Evolutionary conservation across 2,113 vertebrate species (phyloP).

Genomic region (Alosa alosa): DNA sequence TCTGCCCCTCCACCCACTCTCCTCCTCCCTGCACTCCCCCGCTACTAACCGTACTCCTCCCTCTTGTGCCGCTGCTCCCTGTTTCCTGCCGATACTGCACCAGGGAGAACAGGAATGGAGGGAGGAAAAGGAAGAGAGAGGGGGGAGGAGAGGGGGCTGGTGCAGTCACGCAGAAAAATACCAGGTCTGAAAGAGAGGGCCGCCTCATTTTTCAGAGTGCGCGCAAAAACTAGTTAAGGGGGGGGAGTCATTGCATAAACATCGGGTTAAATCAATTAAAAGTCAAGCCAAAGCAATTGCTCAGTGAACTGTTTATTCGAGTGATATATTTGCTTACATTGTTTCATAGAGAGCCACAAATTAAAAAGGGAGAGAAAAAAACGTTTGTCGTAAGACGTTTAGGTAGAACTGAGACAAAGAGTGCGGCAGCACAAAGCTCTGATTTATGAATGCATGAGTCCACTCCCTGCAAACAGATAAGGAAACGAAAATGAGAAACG

Average conservation of each 20-base stretch:
- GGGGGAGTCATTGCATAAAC: slow-evolving; percentile 35
- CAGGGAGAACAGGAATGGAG: not conserved
- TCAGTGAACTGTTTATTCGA: slow-evolving; percentile 36
- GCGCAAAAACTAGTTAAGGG: slow-evolving; percentile 1
- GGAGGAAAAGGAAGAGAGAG: slow-evolving; percentile 42
- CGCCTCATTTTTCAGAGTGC: slow-evolving; percentile 35
- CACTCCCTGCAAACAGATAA: slow-evolving; percentile 26
- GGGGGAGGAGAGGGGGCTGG: slow-evolving; percentile 16
- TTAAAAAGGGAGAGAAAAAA: slow-evolving; percentile 20
- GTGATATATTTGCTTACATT: slow-evolving; percentile 34
- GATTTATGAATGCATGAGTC: slow-evolving; percentile 42
- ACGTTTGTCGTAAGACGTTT: slow-evolving; percentile 24
- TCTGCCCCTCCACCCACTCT: not conserved
- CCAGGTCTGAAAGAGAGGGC: slow-evolving; percentile 29
- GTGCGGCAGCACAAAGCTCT: not conserved
- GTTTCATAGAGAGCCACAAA: slow-evolving; percentile 19
- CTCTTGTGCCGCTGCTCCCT: slow-evolving; percentile 14
- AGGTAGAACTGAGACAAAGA: slow-evolving; percentile 44
- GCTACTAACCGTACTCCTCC: not conserved
- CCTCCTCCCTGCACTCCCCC: not conserved
- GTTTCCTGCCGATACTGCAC: slow-evolving; percentile 45
- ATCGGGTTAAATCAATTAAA: slow-evolving; percentile 40
- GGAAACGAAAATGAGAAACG: slow-evolving; percentile 42
- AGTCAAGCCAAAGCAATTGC: slow-evolving; percentile 34
- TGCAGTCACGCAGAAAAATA: slow-evolving; percentile 44